Base-by-base conservation (phyloP, 2,888 invertebrate genomes). In the Orgyia antiqua region DNA sequence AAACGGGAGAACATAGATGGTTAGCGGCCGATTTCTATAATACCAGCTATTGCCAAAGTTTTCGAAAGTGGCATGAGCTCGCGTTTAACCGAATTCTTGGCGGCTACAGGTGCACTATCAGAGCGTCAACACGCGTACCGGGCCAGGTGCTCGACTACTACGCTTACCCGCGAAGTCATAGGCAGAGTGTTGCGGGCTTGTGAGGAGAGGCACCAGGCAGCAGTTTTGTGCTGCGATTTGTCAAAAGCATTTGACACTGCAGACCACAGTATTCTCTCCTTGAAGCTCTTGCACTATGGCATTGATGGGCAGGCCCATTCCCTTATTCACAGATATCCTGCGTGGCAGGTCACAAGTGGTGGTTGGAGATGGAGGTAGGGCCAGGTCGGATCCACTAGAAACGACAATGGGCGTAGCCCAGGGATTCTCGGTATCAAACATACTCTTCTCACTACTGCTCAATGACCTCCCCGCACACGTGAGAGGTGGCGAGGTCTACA, bases 231-330 rank as follows among this genome's bases (percentile, higher is more conserved):
- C 23, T 36, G 36, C 10, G 36, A 36, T 13, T 12, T 36, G 10
- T 36, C 31, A 1, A 36, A 31, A 8, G 36, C 36, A 1, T 36
- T 36, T 11, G 31, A 36, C 11, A 29, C 36, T 21, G 32, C 33
- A 24, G 19, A 23, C 12, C 36, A 29, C 10, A 12, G 5, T 10
- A 13, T 29, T 1, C 29, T 36, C 1, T 15, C 25, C 2, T 4
- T 10, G 7, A 36, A 31, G 21, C 12, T 36, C 9, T 2, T 3
- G 7, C 31, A 36, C 15, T 15, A 15, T 15, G 15, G 15, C 3
- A 15, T 15, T 15, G 4, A 6, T 6, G 15, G 15, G 4, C 15
- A 3, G 15, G 15, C 15, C n/a, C n/a, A n/a, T n/a, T n/a, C n/a
- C n/a, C n/a, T n/a, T n/a, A n/a, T n/a, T n/a, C n/a, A n/a, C n/a